Percentiles rank a stretch among this genome's conserved stretches.
These are phyloP conservation scores for Zhengitettix transpicula DNA, from an alignment of 2,888 invertebrate genomes.

Conservation along the genomic window DNA sequence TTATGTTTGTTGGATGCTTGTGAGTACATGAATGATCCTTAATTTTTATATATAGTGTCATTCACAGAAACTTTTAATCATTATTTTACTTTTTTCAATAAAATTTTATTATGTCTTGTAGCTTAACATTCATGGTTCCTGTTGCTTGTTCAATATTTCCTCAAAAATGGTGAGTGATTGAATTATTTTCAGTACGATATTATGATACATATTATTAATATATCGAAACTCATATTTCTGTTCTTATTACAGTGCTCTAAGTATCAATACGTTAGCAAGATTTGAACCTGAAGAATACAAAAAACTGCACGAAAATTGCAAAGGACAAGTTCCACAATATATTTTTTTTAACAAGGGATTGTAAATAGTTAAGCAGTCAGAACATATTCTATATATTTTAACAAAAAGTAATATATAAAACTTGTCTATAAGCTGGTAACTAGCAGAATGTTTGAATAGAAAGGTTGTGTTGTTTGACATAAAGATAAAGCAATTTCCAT, in stretches of 20 bases:
- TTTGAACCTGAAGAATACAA: slow-evolving; percentile 59
- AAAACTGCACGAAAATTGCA: slow-evolving; percentile 45
- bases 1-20: slow-evolving; percentile 65
- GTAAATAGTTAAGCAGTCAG: slow-evolving; percentile 28
- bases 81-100: no score
- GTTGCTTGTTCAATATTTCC: slow-evolving; percentile 73
- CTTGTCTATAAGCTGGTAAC: neutral
- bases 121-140: slow-evolving; percentile 73
- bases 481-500: no score
- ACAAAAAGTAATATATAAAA: neutral
- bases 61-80: no score
- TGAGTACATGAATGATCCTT: slow-evolving; percentile 33
- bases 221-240: neutral
- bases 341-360: slow-evolving; percentile 84
- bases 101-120: slow-evolving; percentile 28
- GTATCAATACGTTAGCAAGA: slow-evolving; percentile 48
- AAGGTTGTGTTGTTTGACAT: no score
- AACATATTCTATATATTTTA: neutral
- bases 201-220: slow-evolving; percentile 1
- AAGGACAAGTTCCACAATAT: slow-evolving; percentile 44
- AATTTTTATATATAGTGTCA: neutral
- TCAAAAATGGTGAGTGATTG: slow-evolving; percentile 56
- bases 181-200: neutral
- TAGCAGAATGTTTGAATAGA: no score
- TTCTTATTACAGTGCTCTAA: slow-evolving; percentile 41